A percentile compares a stretch with the other conserved stretches of the same genome.
Conservation (phyloP, 2,113 vertebrate species). For the Thinocorus orbignyianus region DNA sequence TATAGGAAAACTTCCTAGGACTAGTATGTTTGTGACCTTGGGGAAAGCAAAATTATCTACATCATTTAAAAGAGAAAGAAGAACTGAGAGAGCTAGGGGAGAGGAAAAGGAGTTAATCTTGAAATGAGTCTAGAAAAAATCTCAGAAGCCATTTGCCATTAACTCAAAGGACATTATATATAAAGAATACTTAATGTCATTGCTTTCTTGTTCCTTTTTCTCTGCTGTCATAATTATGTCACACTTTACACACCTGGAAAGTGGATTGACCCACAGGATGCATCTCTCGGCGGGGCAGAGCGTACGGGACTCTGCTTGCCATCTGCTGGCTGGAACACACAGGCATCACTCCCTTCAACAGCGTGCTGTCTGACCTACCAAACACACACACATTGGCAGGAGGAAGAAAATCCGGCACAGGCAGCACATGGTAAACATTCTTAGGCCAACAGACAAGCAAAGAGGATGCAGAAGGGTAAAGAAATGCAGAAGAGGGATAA, state of each 20-base stretch:
- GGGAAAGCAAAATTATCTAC: constrained; percentile 5
- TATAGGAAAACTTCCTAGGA: background rate
- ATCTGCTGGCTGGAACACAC: background rate
- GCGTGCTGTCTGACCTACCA: background rate
- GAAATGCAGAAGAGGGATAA: background rate
- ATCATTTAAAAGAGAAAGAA: background rate
- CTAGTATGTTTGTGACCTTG: background rate
- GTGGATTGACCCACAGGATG: background rate
- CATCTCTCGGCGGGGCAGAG: background rate
- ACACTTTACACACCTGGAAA: background rate
- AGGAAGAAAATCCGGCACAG: background rate
- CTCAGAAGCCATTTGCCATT: background rate
- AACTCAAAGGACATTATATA: background rate
- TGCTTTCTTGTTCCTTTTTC: background rate
- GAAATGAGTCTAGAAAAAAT: background rate
- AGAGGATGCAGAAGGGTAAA: background rate
- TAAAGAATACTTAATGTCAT: background rate
- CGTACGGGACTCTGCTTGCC: background rate
- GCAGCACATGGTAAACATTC: background rate
- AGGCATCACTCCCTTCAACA: background rate
- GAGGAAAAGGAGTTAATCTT: background rate
- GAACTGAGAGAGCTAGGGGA: background rate
- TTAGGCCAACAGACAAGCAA: background rate
- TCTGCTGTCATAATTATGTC: background rate
- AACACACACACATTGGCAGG: background rate